Base-by-base conservation (phyloP, 2,797 vertebrate species). In the Sebastolobus altivelis region DNA sequence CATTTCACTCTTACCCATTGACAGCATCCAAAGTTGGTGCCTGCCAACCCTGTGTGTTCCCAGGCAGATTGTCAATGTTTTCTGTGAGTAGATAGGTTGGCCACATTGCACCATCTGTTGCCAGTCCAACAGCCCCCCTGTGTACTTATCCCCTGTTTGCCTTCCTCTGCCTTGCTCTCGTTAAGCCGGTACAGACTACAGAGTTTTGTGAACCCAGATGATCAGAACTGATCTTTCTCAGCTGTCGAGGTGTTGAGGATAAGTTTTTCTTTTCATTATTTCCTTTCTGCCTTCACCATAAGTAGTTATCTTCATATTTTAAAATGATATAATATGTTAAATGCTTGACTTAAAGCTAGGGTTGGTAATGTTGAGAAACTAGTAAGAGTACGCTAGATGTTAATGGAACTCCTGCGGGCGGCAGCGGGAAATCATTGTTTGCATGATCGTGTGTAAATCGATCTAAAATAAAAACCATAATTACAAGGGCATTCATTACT, bases 11-110 rank as follows among this genome's bases (percentile, higher is more conserved):
- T 77, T 72, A 83, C 66, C 80, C 78, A 80, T 75, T 86, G 89
- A 89, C 83, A 86, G 82, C 77, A 84, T 87, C 84, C 83, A 81
- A 84, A 82, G 83, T 89, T 72, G 56, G 66, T 62, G 72, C 9
- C 76, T 86, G 88, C 86, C 90, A 92, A 76, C 77, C 83, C 69
- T 83, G 79, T 90, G 84, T 88, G 84, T 92, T 91, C 65, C 85
- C 81, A 87, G 90, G 81, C 90, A 91, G 86, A 88, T 68, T 87
- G 85, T 89, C 81, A 84, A 78, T 89, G 84, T 92, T 90, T 90
- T 88, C 78, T 85, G 78, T 85, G 82, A 85, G 87, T 83, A 75
- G 90, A 87, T 85, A 87, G 84, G 74, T 84, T 90, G 84, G 83
- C 86, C 82, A 86, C 88, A 85, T 84, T 80, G 80, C 77, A 87